phyloP scores from a whole-genome alignment of 1,140 invertebrate species.

The Reticulitermes speratus region DNA sequence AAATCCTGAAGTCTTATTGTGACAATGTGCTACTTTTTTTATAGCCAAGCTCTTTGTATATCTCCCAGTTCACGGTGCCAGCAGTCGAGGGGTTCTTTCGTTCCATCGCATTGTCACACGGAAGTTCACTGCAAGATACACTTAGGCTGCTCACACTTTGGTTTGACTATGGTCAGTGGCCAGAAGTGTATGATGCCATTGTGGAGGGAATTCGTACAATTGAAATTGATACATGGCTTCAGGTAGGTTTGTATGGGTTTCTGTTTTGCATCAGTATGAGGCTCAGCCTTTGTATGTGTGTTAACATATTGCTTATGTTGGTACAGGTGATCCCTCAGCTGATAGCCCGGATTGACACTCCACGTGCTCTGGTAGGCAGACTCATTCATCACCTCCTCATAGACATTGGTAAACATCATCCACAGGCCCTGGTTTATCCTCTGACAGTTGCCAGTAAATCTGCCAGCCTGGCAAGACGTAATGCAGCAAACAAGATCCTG shows the following conservation, averaged over 20 bases:
- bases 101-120: conserved; percentile 88
- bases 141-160: conserved; percentile 88
- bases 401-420: conserved; percentile 90
- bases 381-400: conserved; percentile 92
- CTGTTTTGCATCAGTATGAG: neutral
- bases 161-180: conserved; percentile 94
- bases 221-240: conserved; percentile 98
- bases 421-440: conserved; percentile 94
- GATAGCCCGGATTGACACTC: conserved; percentile 96
- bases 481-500: conserved; percentile 92
- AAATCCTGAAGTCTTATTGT: no score
- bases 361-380: conserved; percentile 79
- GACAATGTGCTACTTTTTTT: neutral
- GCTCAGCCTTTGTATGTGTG: neutral
- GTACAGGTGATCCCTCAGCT: conserved; percentile 91
- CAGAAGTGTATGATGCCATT: conserved; percentile 91
- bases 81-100: conserved; percentile 95
- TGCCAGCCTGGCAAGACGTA: conserved; percentile 73
- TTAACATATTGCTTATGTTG: neutral
- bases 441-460: conserved; percentile 97
- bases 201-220: conserved; percentile 89
- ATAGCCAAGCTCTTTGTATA: conserved; percentile 44
- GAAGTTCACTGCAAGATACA: conserved; percentile 97
- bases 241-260: conserved; percentile 52
- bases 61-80: conserved; percentile 82